Percentiles rank a stretch among this genome's conserved stretches.
Conservation (phyloP, 2,797 vertebrate species). For the Gallirallus australis region DNA sequence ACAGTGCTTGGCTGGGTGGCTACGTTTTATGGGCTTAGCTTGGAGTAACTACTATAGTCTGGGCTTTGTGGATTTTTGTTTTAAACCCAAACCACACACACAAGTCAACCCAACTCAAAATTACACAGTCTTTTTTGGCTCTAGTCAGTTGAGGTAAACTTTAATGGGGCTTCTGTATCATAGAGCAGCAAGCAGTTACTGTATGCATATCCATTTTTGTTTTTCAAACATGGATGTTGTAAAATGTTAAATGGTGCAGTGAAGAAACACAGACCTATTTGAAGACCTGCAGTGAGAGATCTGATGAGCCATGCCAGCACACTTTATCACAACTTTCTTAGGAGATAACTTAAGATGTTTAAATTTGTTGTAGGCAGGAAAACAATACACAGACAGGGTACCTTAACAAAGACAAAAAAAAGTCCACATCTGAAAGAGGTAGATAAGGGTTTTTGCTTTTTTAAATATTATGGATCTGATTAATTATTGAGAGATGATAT, state of each 20-base stretch:
- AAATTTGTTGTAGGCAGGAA: not conserved
- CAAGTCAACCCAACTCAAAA: not conserved
- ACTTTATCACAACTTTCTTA: not conserved
- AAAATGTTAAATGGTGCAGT: not conserved
- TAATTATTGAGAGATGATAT: not conserved
- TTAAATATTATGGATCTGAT: not conserved
- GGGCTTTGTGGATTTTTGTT: not conserved
- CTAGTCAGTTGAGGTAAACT: not conserved
- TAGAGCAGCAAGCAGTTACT: not conserved
- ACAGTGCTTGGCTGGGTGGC: not conserved
- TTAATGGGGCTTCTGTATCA: not conserved
- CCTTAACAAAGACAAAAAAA: not conserved
- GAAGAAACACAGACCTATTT: not conserved
- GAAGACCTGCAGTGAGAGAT: not conserved
- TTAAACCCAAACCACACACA: not conserved
- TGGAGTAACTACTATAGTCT: not conserved
- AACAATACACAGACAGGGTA: not conserved
- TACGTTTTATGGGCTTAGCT: not conserved
- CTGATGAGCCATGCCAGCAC: not conserved
- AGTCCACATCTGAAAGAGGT: not conserved
- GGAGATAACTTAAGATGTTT: not conserved
- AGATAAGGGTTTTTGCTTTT: not conserved
- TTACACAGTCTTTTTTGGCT: accelerated
- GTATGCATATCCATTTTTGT: not conserved
- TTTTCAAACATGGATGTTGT: not conserved